Conservation (phyloP, 1,140 invertebrate genomes). For the Drosophila sp. region DNA sequence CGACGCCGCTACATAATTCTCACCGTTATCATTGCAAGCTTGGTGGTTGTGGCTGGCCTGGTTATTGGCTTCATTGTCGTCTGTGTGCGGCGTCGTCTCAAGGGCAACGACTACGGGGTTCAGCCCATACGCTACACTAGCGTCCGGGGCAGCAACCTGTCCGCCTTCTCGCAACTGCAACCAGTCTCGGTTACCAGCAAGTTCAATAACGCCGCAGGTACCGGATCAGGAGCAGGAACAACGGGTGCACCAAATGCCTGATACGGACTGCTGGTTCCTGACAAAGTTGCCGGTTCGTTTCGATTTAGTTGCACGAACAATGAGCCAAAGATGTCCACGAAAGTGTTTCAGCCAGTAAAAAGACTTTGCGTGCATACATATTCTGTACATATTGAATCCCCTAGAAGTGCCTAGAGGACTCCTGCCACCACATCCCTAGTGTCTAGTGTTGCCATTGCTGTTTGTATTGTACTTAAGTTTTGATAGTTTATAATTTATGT, state of each 20-base stretch:
- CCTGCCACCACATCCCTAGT: constrained; percentile 43
- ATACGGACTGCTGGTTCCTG: too few relatives aligned
- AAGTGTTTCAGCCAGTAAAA: constrained; percentile 47
- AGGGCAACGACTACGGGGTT: constrained; percentile 77
- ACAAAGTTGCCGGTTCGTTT: not conserved
- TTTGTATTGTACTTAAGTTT: constrained; percentile 77
- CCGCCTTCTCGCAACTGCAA: constrained; percentile 70
- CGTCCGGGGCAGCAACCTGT: constrained; percentile 79
- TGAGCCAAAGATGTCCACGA: constrained; percentile 76
- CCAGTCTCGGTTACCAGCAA: constrained; percentile 66
- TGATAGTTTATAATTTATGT: constrained; percentile 59
- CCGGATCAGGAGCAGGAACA: constrained; percentile 39
- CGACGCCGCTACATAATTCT: constrained; percentile 77
- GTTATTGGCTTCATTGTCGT: constrained; percentile 77
- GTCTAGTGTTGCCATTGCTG: constrained; percentile 67
- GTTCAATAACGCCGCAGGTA: constrained; percentile 51
- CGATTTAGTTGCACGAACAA: constrained; percentile 41
- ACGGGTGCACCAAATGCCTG: constrained; percentile 60
- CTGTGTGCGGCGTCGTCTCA: constrained; percentile 71
- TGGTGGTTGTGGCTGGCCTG: constrained; percentile 75
- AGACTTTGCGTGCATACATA: constrained; percentile 61
- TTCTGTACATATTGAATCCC: constrained; percentile 32
- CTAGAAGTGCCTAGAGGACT: constrained; percentile 6
- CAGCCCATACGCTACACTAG: constrained; percentile 83
- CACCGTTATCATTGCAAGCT: constrained; percentile 72